Base-by-base conservation (phyloP, 2,888 invertebrate genomes). In the Volucella inanis region DNA sequence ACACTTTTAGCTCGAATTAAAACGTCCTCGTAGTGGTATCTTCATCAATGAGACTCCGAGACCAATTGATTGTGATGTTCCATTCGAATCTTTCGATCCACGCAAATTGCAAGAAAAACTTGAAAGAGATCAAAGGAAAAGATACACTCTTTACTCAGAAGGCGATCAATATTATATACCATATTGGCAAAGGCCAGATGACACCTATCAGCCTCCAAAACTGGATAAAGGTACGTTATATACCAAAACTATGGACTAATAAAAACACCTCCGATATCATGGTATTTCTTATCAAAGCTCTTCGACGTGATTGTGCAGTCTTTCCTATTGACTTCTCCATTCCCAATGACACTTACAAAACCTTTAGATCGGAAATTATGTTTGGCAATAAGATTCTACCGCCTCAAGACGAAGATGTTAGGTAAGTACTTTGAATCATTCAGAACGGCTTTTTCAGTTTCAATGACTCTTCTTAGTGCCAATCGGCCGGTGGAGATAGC, bases 11-110 rank as follows among this genome's bases (percentile, higher is more conserved):
- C 89, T 92, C 2, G 89, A 89, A 50, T 54, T 92, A 3, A 90
- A 90, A 50, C 89, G 90, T 2, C 90, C 91, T 0, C 90, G 90
- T 76, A 91, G 91, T 87, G 91, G 92, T 3, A 88, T 91, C 71
- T 90, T 89, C 55, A 54, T 91, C 2, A 92, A 92, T 75, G 90
- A 92, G 83, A 89, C 89, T 1, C 87, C 89, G 68, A 88, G 89
- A 2, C 88, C 89, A 0, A 79, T 78, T 2, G 89, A 88, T 18
- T 67, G 89, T 41, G 77, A 74, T 6, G 86, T 89, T 31, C 90
- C 90, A 0, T 91, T 89, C 39, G 88, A 89, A 12, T 87, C 87
- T 0, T 92, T 91, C 55, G 90, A 92, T 89, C 92, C 92, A 3
- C 90, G 92, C 8, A n/a, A 88, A n/a, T 79, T 92, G 15, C 91